These are phyloP conservation scores for Bettongia penicillata DNA, from an alignment of 2,113 vertebrate genomes.

Conservation along the genomic window DNA sequence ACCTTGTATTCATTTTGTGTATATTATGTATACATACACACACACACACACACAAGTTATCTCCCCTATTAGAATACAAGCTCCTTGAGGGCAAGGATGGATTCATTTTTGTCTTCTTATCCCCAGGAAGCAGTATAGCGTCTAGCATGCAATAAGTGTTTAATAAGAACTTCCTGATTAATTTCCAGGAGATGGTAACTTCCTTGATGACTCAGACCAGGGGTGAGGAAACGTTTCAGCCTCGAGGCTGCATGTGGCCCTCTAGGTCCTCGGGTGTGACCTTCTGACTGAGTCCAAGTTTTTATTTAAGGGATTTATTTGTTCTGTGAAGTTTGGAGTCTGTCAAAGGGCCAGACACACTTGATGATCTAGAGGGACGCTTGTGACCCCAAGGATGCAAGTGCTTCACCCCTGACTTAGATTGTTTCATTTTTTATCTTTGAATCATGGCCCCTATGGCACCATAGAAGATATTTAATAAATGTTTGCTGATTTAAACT, in stretches of 20 bases:
- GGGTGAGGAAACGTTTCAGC: too few species aligned
- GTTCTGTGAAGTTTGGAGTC: too few species aligned
- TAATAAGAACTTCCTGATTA: neutral
- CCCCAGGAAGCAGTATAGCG: too few species aligned
- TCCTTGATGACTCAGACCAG: neutral
- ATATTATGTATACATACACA: neutral
- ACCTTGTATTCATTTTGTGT: neutral
- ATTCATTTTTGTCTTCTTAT: neutral
- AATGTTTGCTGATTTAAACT: neutral
- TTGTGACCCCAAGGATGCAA: too few species aligned
- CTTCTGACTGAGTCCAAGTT: too few species aligned
- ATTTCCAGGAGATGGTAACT: neutral
- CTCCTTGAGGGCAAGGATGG: neutral
- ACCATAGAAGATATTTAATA: neutral
- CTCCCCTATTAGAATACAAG: neutral
- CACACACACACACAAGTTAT: neutral
- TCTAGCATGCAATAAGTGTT: neutral
- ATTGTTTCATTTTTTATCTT: neutral
- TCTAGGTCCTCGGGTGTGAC: too few species aligned
- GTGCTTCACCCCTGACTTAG: too few species aligned
- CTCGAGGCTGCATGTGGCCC: too few species aligned
- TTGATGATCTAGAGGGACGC: too few species aligned
- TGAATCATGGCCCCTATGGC: neutral
- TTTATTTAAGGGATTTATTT: too few species aligned
- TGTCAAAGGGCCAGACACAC: too few species aligned